Evolutionary conservation across 2,113 vertebrate species (phyloP).

Genomic region (Odobenus rosmarus): DNA sequence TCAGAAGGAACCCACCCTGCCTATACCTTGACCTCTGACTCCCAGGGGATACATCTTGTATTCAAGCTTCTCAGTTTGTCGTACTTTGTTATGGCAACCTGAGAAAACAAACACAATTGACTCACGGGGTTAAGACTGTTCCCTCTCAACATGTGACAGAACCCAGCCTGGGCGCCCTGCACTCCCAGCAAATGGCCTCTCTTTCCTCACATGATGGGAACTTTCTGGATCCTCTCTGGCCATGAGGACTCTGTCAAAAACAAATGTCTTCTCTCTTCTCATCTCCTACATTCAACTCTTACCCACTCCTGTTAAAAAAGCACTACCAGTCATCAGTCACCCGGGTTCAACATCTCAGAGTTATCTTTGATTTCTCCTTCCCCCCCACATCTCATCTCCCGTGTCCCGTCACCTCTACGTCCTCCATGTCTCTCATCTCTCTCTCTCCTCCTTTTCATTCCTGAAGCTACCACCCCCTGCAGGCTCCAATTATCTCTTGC

Average conservation of each 20-base stretch:
- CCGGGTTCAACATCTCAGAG: neutral
- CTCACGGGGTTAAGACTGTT: neutral
- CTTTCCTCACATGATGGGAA: neutral
- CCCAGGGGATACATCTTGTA: neutral
- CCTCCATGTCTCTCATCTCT: neutral
- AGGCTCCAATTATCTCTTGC: neutral
- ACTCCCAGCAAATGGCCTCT: neutral
- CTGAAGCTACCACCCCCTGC: neutral
- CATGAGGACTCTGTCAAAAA: neutral
- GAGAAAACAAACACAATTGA: neutral
- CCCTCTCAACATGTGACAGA: neutral
- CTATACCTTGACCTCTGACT: neutral
- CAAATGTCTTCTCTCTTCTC: neutral
- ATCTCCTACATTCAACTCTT: neutral
- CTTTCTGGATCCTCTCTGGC: neutral
- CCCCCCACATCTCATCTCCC: neutral
- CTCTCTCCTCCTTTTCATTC: neutral
- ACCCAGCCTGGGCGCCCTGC: rapidly evolving
- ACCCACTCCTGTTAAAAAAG: neutral
- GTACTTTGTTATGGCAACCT: neutral
- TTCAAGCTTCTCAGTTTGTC: neutral
- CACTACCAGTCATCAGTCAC: neutral
- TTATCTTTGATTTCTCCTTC: neutral
- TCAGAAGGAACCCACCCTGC: neutral
- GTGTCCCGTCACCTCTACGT: neutral